These are phyloP conservation scores for Melopsittacus undulatus DNA, from an alignment of 2,797 vertebrate genomes.

Conservation along the genomic window DNA sequence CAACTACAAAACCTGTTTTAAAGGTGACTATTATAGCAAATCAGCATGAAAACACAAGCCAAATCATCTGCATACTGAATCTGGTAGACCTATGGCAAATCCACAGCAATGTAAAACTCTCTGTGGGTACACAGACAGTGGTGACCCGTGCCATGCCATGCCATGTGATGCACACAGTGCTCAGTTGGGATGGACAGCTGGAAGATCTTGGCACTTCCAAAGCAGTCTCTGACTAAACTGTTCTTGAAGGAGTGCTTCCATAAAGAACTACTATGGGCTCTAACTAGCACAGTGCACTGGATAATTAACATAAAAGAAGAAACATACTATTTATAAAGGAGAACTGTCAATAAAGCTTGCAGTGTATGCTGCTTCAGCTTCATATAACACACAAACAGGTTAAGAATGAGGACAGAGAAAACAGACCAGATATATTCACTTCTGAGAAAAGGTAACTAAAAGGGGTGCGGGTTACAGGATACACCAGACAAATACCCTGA, in stretches of 20 bases:
- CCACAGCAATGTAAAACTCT: not conserved
- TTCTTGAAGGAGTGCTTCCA: not conserved
- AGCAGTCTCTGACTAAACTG: rapidly evolving
- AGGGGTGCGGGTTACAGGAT: rapidly evolving
- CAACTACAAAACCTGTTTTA: not conserved
- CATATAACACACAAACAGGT: not conserved
- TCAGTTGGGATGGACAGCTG: not conserved
- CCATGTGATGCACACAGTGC: not conserved
- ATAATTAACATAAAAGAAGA: not conserved
- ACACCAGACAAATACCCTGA: not conserved
- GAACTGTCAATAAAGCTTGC: not conserved
- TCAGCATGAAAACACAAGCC: not conserved
- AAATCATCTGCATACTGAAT: not conserved
- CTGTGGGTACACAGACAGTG: not conserved
- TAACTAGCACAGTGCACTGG: not conserved
- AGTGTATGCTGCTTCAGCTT: rapidly evolving
- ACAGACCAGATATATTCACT: not conserved
- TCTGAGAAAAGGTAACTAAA: not conserved
- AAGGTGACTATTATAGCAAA: not conserved
- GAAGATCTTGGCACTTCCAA: not conserved
- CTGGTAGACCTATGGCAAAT: rapidly evolving
- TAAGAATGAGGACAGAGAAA: not conserved
- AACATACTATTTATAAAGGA: not conserved
- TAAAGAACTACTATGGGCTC: not conserved
- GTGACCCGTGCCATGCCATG: not conserved